Percentiles rank a stretch among this genome's conserved stretches.
phyloP scores from a whole-genome alignment of 2,113 vertebrate genomes.

The Cnemophilus loriae region DNA sequence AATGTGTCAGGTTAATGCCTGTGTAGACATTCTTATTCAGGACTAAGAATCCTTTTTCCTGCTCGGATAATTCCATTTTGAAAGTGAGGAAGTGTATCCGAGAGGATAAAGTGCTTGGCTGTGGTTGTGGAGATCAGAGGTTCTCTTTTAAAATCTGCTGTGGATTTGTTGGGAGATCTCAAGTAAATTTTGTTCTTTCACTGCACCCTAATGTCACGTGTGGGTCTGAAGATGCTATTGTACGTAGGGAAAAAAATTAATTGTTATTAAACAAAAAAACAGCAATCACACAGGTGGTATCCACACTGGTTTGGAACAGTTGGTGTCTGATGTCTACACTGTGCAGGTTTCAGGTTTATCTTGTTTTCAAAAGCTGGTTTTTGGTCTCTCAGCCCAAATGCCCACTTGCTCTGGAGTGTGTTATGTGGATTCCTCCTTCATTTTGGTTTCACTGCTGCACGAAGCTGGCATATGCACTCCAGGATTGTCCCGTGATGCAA shows the following conservation, averaged over 20 bases:
- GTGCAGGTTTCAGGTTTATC: not conserved
- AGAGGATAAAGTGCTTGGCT: slow-evolving; percentile 57
- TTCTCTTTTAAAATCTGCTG: not conserved
- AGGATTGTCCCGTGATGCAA: not conserved
- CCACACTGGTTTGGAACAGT: not conserved
- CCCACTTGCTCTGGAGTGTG: not conserved
- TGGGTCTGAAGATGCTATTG: not conserved
- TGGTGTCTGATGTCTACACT: not conserved
- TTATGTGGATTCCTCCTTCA: not conserved
- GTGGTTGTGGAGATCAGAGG: slow-evolving; percentile 26
- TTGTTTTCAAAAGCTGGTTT: not conserved
- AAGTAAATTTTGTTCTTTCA: not conserved
- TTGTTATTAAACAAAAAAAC: not conserved
- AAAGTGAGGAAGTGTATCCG: slow-evolving; percentile 40
- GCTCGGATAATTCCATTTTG: slow-evolving; percentile 45
- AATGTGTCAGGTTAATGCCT: not conserved
- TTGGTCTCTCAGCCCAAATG: not conserved
- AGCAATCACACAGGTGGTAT: not conserved
- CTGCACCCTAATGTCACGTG: not conserved
- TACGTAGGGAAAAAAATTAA: not conserved
- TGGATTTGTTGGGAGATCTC: not conserved
- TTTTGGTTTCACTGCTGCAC: not conserved
- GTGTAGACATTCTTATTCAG: not conserved
- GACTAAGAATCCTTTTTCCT: slow-evolving; percentile 44
- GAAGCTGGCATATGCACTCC: not conserved